Percentiles rank a stretch among this genome's conserved stretches.
Evolutionary conservation across 1,140 invertebrate species (phyloP).

Genomic region (Lepidurus apus): DNA sequence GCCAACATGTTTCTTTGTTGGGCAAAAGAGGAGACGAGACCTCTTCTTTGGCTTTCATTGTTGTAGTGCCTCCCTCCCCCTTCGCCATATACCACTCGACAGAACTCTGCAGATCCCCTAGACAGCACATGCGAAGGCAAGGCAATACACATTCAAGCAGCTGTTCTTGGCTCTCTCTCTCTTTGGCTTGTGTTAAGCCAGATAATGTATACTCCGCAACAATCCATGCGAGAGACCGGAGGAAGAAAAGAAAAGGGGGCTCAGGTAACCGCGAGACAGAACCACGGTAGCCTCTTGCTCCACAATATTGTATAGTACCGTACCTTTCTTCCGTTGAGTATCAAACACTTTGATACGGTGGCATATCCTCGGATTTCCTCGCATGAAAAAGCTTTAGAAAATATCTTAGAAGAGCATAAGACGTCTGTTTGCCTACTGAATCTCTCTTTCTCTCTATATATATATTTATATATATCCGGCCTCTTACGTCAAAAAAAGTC

Average conservation of each 20-base stretch:
- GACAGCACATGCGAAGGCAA: neutral
- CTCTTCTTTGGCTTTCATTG: neutral
- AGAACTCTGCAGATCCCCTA: neutral
- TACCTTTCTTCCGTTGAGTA: too few relatives aligned
- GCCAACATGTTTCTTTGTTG: conserved; percentile 10
- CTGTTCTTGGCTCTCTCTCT: neutral
- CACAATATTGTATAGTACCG: neutral
- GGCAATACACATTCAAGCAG: neutral
- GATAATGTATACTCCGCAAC: neutral
- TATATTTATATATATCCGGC: too few relatives aligned
- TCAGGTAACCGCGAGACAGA: conserved; percentile 18
- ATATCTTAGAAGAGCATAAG: too few relatives aligned
- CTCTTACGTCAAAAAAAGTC: too few relatives aligned
- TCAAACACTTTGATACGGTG: too few relatives aligned
- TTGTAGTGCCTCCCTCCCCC: neutral
- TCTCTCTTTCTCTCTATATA: too few relatives aligned
- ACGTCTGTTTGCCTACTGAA: too few relatives aligned
- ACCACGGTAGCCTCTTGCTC: neutral
- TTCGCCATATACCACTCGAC: neutral
- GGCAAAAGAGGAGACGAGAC: neutral
- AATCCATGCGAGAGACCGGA: conserved; percentile 17
- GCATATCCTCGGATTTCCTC: too few relatives aligned
- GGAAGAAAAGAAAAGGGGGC: conserved; percentile 2
- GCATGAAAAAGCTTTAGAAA: too few relatives aligned
- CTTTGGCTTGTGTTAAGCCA: neutral